phyloP scores from a whole-genome alignment of 2,797 vertebrate species.

The Menidia menidia region DNA sequence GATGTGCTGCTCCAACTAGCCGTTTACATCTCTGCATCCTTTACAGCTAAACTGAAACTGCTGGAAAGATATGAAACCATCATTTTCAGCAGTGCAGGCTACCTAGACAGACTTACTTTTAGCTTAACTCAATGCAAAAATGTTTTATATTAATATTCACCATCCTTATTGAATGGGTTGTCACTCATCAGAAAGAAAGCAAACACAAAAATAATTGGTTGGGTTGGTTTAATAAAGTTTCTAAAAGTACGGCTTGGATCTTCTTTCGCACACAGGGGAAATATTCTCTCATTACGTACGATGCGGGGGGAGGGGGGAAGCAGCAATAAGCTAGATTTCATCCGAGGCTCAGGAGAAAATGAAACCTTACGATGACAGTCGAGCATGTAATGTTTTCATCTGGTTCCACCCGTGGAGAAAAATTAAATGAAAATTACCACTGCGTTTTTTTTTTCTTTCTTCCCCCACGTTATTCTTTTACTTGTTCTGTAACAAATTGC shows the following conservation, averaged over 20 bases:
- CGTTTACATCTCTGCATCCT: slow-evolving; percentile 23
- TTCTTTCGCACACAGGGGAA: slow-evolving; percentile 78
- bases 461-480: slow-evolving; percentile 12
- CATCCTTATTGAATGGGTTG: slow-evolving; percentile 50
- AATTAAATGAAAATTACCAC: slow-evolving; percentile 73
- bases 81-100: slow-evolving; percentile 17
- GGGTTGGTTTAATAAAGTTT: slow-evolving; percentile 83
- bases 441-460: slow-evolving; percentile 22
- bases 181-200: slow-evolving; percentile 56
- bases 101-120: slow-evolving; percentile 23
- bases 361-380: slow-evolving; percentile 74
- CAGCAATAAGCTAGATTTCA: slow-evolving; percentile 81
- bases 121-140: slow-evolving; percentile 26
- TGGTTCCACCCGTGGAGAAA: slow-evolving; percentile 66
- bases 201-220: slow-evolving; percentile 74
- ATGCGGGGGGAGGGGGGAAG: slow-evolving; percentile 68
- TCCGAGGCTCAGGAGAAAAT: slow-evolving; percentile 75
- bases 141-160: slow-evolving; percentile 67
- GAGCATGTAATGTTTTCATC: slow-evolving; percentile 78
- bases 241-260: slow-evolving; percentile 74
- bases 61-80: slow-evolving; percentile 35
- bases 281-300: slow-evolving; percentile 82
- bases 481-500: slow-evolving; percentile 45
- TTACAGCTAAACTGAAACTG: slow-evolving; percentile 17
- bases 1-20: slow-evolving; percentile 21